Percentiles rank a stretch among this genome's conserved stretches.
These are phyloP conservation scores for Coptodon bakossiorum DNA, from an alignment of 2,113 vertebrate species.

Conservation along the genomic window DNA sequence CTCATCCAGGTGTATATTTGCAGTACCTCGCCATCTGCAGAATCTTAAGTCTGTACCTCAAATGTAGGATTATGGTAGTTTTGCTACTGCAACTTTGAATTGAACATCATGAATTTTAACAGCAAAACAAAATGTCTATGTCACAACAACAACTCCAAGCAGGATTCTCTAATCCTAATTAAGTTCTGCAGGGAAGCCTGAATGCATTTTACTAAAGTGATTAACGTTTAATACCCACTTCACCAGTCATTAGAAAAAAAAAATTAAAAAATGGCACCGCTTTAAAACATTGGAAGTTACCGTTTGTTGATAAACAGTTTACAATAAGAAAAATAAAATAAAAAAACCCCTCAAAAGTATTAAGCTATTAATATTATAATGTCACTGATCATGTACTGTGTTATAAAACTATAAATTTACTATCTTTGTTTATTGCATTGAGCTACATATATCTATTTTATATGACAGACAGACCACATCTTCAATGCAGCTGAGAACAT, in stretches of 20 bases:
- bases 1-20: background rate
- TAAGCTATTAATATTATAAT: background rate
- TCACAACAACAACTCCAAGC: background rate
- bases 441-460: constrained; percentile 5
- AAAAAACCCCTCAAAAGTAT: background rate
- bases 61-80: background rate
- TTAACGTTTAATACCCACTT: background rate
- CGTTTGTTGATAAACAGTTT: background rate
- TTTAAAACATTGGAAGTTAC: background rate
- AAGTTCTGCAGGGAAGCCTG: background rate
- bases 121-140: background rate
- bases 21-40: background rate
- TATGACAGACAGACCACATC: background rate
- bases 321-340: background rate
- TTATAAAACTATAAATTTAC: constrained; percentile 60
- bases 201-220: background rate
- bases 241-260: background rate
- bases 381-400: background rate
- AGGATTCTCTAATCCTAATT: background rate
- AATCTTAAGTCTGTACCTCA: background rate
- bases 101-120: background rate
- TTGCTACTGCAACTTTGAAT: background rate
- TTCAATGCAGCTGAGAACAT: constrained; percentile 21
- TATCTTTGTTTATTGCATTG: constrained; percentile 53
- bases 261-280: background rate